Base-by-base conservation (phyloP, 2,797 vertebrate genomes). In the Hydrophis major region DNA sequence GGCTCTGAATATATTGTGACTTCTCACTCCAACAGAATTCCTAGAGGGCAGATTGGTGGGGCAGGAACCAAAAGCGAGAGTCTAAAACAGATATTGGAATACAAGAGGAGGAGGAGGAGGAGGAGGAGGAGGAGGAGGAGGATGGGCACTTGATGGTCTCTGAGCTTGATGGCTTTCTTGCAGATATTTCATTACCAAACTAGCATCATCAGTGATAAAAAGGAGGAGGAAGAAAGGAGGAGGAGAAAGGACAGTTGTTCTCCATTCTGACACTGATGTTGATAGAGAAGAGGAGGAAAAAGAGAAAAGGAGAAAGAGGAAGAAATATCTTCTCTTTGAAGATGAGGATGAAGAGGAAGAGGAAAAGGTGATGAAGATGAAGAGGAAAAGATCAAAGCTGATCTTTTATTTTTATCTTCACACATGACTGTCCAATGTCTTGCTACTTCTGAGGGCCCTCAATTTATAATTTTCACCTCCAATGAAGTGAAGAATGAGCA, bases 61-160 rank as follows among this genome's bases (percentile, higher is more conserved):
- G 6, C 20, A 78, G 1, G 7, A 20, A 78, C 1, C 0, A 3
- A 18, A 37, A 37, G 32, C 20, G 32, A 42, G 69, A 78, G 32
- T 42, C 16, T 20, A 78, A 78, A 78, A 42, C n/a, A 78, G 18
- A 42, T 42, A 18, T 42, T 78, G 32, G 32, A 20, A 78, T 28
- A 87, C 3, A 87, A 16, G 7, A 55, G 14, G 50, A 55, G 69
- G 37, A 16, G n/a, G 0, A 60, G 20, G 0, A 8, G 59, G 50
- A 55, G 69, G 37, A 16, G n/a, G 0, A 60, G 20, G 0, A 8
- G 59, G 6, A 16, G n/a, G 0, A 60, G 20, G 0, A 8, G 59
- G 6, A 60, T 50, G 50, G 50, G 50, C 1, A 50, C 8, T 50
- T 50, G 8, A 50, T 10, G 1, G 7, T 50, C 50, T 50, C 50